Conservation (phyloP, 1,140 invertebrate genomes). For the Neodiprion pinetum region DNA sequence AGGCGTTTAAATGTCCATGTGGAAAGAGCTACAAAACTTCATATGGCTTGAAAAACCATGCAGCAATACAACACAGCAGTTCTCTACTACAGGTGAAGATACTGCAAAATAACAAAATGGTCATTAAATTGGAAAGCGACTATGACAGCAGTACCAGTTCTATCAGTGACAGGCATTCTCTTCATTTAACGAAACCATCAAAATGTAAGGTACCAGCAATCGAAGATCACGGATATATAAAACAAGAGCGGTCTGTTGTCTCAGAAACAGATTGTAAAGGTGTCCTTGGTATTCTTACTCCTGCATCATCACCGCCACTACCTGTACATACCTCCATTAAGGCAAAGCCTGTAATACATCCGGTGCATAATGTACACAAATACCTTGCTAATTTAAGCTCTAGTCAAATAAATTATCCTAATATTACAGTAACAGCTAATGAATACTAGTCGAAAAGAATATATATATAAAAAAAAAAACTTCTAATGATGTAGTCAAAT, state of each 20-base stretch:
- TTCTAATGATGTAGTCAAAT: not conserved
- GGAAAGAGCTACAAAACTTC: slow-evolving; percentile 84
- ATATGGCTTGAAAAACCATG: slow-evolving; percentile 78
- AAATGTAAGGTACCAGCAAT: slow-evolving; percentile 51
- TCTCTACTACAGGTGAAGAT: slow-evolving; percentile 29
- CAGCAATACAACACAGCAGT: slow-evolving; percentile 66
- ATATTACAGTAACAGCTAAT: slow-evolving; percentile 24
- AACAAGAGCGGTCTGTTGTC: slow-evolving; percentile 25
- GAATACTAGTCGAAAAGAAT: slow-evolving; percentile 28
- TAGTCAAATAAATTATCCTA: slow-evolving; percentile 19
- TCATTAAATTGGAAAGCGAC: slow-evolving; percentile 23
- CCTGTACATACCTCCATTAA: slow-evolving; percentile 19
- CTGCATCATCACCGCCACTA: slow-evolving; percentile 60
- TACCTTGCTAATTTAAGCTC: slow-evolving; percentile 30
- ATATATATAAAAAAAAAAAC: not conserved
- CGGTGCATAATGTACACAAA: slow-evolving; percentile 37
- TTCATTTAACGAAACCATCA: slow-evolving; percentile 35
- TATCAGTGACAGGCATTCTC: slow-evolving; percentile 11
- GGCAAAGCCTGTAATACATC: slow-evolving; percentile 29
- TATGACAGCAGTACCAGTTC: slow-evolving; percentile 17
- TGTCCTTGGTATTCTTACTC: slow-evolving; percentile 61
- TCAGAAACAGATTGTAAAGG: slow-evolving; percentile 32
- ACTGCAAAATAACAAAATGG: slow-evolving; percentile 22
- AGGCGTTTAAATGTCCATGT: slow-evolving; percentile 81
- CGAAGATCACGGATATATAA: slow-evolving; percentile 52